These are phyloP conservation scores for Cataglyphis rosenhaueri DNA, from an alignment of 2,888 invertebrate species.

Conservation along the genomic window DNA sequence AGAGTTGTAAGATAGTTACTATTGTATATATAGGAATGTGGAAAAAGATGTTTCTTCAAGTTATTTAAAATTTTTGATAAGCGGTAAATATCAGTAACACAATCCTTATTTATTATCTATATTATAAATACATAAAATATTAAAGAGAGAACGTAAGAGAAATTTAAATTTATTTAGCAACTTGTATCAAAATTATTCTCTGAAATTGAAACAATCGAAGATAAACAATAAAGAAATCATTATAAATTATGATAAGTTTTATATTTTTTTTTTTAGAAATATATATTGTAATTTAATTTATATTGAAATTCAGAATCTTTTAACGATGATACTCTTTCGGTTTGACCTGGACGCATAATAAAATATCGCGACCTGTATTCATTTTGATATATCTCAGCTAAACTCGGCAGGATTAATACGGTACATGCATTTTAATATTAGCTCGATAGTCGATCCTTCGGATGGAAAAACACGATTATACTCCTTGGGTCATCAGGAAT, in stretches of 20 bases:
- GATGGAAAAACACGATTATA: constrained; percentile 54
- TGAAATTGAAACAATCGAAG: background rate
- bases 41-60: background rate
- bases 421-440: constrained; percentile 70
- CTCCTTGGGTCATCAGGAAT: constrained; percentile 56
- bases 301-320: constrained; percentile 37
- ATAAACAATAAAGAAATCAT: background rate
- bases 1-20: background rate
- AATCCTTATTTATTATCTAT: background rate
- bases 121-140: background rate
- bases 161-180: constrained; percentile 6
- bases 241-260: background rate
- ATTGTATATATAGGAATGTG: background rate
- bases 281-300: background rate
- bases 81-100: background rate
- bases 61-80: background rate
- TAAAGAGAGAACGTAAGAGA: background rate
- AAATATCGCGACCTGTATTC: constrained; percentile 71
- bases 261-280: background rate
- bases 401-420: constrained; percentile 63
- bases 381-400: constrained; percentile 66
- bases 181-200: background rate
- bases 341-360: constrained; percentile 67
- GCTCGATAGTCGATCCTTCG: constrained; percentile 67
- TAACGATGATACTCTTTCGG: constrained; percentile 47